Percentiles rank a stretch among this genome's conserved stretches.
Evolutionary conservation across 2,888 invertebrate genomes (phyloP).

Genomic region (Tenodera sinensis): DNA sequence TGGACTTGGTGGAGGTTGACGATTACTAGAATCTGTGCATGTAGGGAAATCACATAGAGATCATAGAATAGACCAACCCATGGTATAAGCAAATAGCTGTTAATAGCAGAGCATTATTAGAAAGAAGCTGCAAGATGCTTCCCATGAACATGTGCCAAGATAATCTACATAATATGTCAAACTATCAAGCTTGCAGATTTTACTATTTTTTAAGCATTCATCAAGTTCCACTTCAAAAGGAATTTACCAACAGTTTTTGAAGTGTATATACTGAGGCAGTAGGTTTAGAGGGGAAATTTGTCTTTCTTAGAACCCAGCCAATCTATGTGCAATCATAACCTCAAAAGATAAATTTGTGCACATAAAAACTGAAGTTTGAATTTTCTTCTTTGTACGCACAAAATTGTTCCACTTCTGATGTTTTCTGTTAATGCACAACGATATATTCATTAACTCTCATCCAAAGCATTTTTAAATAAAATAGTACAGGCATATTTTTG

Average conservation of each 20-base stretch:
- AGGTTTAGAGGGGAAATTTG: neutral
- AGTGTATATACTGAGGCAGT: neutral
- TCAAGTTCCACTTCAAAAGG: too few relatives aligned
- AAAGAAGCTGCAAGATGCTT: neutral
- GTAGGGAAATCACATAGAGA: neutral
- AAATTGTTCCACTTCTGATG: too few relatives aligned
- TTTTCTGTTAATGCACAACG: too few relatives aligned
- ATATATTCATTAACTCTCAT: too few relatives aligned
- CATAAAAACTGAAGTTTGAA: neutral
- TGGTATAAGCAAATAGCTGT: neutral
- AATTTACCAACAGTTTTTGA: too few relatives aligned
- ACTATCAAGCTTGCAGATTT: neutral
- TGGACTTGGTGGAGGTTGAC: slow-evolving; percentile 56
- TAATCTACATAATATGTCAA: neutral
- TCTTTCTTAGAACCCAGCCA: neutral
- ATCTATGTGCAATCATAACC: neutral
- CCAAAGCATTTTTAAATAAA: too few relatives aligned
- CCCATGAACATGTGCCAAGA: neutral
- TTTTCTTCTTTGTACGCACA: too few relatives aligned
- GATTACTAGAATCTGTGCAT: slow-evolving; percentile 51
- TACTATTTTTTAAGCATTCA: neutral
- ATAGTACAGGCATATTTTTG: too few relatives aligned
- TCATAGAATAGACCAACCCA: slow-evolving; percentile 7
- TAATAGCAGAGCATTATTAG: neutral
- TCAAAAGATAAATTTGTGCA: neutral